Evolutionary conservation across 2,888 invertebrate species (phyloP), one percentile per base, ranked within the genome.

Genomic region (Agonopterix heracliana): DNA sequence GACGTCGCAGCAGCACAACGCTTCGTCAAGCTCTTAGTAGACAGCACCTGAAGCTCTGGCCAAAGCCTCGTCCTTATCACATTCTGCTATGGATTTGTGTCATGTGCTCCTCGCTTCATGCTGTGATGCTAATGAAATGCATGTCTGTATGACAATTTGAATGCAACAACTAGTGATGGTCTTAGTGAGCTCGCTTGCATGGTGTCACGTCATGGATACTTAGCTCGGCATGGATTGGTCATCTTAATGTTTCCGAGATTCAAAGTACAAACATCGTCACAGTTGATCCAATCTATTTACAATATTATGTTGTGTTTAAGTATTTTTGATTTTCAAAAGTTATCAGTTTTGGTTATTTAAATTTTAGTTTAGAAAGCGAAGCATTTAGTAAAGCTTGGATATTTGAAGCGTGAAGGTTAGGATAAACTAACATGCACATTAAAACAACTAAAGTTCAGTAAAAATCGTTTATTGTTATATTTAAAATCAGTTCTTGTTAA

Each of bases 401-500:
- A 64, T 58, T 61, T 60, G 60, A 81, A 79, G 78, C 80, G 66
- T 81, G 79, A 76, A 65, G 66, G 56, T 62, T 54, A 52, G 71
- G 74, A 71, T 68, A 65, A 63, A 69, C 63, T 70, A 74, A 57
- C 83, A 73, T 84, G 81, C 87, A 77, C 71, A 88, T 81, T 82
- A 80, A 87, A 88, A 88, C 86, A 79, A 85, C 75, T 78, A 76
- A 65, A 66, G 59, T 78, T 71, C 72, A 73, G 69, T 78, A 81
- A 68, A 82, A 82, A 73, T 69, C 66, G 11, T 52, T 52, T 52
- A 52, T 88, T 84, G 78, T 83, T 83, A 82, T 26, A 78, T 74
- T 74, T 74, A 76, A 76, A 86, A 88, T 88, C 87, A 88, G 87
- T 87, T 82, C 83, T 83, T 47, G 80, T 81, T 82, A 78, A 72